These are phyloP conservation scores for Pachypsylla venusta DNA, from an alignment of 1,140 invertebrate species.

Conservation along the genomic window DNA sequence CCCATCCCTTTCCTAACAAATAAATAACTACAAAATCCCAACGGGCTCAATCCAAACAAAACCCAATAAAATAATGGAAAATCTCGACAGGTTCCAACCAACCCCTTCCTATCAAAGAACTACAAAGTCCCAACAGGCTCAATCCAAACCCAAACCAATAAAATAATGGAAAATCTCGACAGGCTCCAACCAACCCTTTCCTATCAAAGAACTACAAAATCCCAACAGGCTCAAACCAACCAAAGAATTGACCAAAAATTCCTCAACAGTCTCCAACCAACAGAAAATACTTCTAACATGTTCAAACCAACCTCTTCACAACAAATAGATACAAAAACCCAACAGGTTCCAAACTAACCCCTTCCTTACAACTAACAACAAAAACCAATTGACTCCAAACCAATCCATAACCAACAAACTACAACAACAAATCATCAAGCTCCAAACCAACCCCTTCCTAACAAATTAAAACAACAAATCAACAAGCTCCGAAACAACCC, in stretches of 20 bases:
- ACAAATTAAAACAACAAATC: too few relatives aligned
- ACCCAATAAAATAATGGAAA: background rate
- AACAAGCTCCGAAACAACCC: too few relatives aligned
- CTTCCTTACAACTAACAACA: too few relatives aligned
- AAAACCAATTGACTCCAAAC: too few relatives aligned
- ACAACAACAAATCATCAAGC: too few relatives aligned
- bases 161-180: background rate
- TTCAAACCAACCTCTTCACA: background rate
- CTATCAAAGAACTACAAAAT: background rate
- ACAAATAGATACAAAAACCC: background rate
- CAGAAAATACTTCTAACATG: too few relatives aligned
- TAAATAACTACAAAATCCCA: background rate
- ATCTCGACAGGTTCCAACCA: background rate
- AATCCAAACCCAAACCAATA: background rate
- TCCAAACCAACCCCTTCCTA: too few relatives aligned
- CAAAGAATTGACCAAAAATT: too few relatives aligned
- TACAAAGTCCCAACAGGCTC: background rate
- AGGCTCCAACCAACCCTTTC: background rate
- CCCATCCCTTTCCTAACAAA: background rate
- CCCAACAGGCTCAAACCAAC: background rate
- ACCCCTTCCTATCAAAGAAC: background rate
- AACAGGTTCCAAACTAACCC: background rate
- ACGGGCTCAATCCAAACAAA: too few relatives aligned
- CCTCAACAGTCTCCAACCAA: too few relatives aligned
- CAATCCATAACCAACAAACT: too few relatives aligned